These are phyloP conservation scores for Malthinus flaveolus DNA, from an alignment of 2,888 invertebrate species.

Conservation along the genomic window DNA sequence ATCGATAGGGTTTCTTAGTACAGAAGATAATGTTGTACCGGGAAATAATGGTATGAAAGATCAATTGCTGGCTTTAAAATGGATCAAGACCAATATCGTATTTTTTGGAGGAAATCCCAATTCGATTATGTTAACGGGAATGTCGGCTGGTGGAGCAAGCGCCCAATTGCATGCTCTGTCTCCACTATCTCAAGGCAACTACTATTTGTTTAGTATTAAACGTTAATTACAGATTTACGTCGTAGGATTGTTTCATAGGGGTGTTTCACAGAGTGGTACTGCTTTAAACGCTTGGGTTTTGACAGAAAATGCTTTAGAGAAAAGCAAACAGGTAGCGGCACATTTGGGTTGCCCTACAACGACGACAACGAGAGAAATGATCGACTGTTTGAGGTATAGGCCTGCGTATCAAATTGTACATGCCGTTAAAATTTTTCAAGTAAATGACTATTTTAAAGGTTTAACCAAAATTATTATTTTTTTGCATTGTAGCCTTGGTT, in stretches of 20 bases:
- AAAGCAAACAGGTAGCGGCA: constrained; percentile 63
- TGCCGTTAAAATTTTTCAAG: constrained; percentile 62
- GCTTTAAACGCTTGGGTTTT: constrained; percentile 64
- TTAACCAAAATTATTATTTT: not conserved
- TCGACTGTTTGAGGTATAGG: constrained; percentile 66
- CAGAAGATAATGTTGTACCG: constrained; percentile 68
- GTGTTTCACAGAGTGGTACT: constrained; percentile 72
- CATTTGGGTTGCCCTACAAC: constrained; percentile 65
- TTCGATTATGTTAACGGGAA: constrained; percentile 68
- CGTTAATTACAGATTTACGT: not conserved
- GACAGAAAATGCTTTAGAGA: constrained; percentile 61
- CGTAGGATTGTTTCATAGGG: constrained; percentile 63
- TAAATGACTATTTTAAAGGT: constrained; percentile 39
- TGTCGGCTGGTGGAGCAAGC: constrained; percentile 76
- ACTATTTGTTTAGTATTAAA: too few relatives aligned
- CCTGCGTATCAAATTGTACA: constrained; percentile 65
- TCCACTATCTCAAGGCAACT: constrained; percentile 62
- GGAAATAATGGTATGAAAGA: constrained; percentile 77
- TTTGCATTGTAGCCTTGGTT: constrained; percentile 57
- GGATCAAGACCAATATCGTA: constrained; percentile 70
- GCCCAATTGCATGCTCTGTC: constrained; percentile 74
- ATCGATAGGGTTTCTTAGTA: constrained; percentile 69
- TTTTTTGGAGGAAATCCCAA: constrained; percentile 74
- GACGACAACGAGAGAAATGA: constrained; percentile 57
- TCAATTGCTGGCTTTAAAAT: constrained; percentile 70